Evolutionary conservation across 35 echinoderm and acorn worm species (phyloP).

Genomic region (Apostichopus parvimensis): DNA sequence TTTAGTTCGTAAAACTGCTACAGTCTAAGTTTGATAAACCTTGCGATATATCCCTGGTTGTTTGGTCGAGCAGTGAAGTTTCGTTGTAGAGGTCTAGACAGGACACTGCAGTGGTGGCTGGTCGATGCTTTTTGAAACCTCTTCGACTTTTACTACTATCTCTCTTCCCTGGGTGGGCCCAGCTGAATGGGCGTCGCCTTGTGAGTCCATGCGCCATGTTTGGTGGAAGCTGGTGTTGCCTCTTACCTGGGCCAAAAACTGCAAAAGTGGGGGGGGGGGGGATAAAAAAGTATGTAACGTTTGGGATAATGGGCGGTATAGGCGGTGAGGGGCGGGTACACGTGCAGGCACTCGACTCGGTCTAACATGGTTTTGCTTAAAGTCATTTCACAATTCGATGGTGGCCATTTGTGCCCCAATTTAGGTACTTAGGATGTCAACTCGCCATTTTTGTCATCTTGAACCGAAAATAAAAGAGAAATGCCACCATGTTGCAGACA

Average conservation of each 20-base stretch:
- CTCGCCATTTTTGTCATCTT: too few relatives aligned
- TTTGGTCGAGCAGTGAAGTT: neutral
- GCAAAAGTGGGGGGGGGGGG: neutral
- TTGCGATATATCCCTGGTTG: neutral
- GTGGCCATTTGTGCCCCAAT: too few relatives aligned
- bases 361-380: too few relatives aligned
- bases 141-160: neutral
- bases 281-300: neutral
- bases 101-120: neutral
- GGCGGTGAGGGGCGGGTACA: too few relatives aligned
- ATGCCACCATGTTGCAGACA: too few relatives aligned
- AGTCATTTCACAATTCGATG: too few relatives aligned
- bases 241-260: constrained; percentile 7
- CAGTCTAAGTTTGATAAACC: neutral
- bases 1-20: too few relatives aligned
- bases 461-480: too few relatives aligned
- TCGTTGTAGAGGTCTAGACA: neutral
- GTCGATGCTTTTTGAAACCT: neutral
- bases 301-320: neutral
- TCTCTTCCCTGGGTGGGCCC: constrained; percentile 13
- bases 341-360: too few relatives aligned
- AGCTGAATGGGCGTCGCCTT: constrained; percentile 16
- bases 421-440: too few relatives aligned
- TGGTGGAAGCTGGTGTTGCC: neutral
- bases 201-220: neutral